phyloP scores from a whole-genome alignment of 2,113 vertebrate species.

The Oncorhynchus mykiss region DNA sequence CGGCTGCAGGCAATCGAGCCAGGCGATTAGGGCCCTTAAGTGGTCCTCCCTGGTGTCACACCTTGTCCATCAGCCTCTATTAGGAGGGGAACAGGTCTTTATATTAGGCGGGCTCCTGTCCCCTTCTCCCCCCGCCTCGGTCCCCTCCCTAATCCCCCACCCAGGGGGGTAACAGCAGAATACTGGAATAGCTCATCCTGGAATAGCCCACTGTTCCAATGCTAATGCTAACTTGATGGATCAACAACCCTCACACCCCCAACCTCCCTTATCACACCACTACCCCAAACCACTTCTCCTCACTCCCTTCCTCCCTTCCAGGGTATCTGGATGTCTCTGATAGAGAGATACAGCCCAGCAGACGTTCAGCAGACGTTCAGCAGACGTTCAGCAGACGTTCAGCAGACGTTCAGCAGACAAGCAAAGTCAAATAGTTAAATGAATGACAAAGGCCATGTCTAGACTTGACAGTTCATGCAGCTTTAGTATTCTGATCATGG shows the following conservation, averaged over 20 bases:
- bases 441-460: too few relatives aligned
- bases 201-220: conserved; percentile 45
- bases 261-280: too few relatives aligned
- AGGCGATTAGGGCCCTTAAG: conserved; percentile 67
- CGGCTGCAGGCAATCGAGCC: conserved; percentile 67
- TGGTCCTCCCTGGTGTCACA: conserved; percentile 61
- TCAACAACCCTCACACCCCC: conserved; percentile 10
- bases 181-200: conserved; percentile 32
- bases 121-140: background rate
- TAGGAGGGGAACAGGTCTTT: conserved; percentile 50
- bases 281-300: too few relatives aligned
- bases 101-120: conserved; percentile 41
- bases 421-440: too few relatives aligned
- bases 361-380: too few relatives aligned
- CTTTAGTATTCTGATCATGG: too few relatives aligned
- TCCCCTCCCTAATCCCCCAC: conserved; percentile 18
- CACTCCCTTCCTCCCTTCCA: background rate
- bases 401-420: too few relatives aligned
- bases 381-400: too few relatives aligned
- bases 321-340: background rate
- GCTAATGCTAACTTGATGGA: too few relatives aligned
- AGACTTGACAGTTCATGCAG: too few relatives aligned
- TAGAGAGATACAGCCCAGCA: background rate
- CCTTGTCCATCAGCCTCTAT: conserved; percentile 68
- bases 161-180: conserved; percentile 32